Evolutionary conservation across 2,888 invertebrate genomes (phyloP).

Genomic region (Nymphalis c-album): DNA sequence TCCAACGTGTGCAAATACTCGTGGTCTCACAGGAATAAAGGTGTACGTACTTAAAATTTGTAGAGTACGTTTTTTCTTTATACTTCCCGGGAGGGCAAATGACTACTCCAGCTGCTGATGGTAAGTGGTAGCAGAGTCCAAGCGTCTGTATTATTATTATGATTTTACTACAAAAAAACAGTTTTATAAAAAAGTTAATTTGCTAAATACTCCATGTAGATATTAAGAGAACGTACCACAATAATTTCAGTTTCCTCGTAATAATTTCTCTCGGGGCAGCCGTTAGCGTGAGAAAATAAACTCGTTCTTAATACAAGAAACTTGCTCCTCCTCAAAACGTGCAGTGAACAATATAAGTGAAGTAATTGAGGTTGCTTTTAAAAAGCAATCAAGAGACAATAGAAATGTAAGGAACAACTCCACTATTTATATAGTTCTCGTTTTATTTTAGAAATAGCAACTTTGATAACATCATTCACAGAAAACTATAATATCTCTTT

Average conservation of each 20-base stretch:
- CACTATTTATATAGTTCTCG: conserved; percentile 22
- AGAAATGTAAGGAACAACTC: conserved; percentile 23
- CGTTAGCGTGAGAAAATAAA: conserved; percentile 8
- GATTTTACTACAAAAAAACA: no score
- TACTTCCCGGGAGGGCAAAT: no score
- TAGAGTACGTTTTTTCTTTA: no score
- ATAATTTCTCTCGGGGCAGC: background rate
- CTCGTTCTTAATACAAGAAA: conserved; percentile 9
- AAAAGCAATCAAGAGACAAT: conserved; percentile 30
- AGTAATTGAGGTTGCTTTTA: conserved; percentile 30
- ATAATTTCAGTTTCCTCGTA: background rate
- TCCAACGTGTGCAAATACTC: no score
- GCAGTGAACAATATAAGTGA: conserved; percentile 29
- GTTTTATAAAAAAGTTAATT: no score
- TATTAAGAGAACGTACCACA: background rate
- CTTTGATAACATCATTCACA: background rate
- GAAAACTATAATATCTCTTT: no score
- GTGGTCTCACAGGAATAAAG: no score
- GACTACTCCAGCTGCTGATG: no score
- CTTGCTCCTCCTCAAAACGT: conserved; percentile 14
- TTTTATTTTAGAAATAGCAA: background rate
- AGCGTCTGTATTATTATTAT: no score
- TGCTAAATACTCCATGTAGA: background rate
- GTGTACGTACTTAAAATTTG: no score
- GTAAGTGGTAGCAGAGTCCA: no score